Conservation (phyloP, 2,113 vertebrate genomes). For the Seriola dumerili region DNA sequence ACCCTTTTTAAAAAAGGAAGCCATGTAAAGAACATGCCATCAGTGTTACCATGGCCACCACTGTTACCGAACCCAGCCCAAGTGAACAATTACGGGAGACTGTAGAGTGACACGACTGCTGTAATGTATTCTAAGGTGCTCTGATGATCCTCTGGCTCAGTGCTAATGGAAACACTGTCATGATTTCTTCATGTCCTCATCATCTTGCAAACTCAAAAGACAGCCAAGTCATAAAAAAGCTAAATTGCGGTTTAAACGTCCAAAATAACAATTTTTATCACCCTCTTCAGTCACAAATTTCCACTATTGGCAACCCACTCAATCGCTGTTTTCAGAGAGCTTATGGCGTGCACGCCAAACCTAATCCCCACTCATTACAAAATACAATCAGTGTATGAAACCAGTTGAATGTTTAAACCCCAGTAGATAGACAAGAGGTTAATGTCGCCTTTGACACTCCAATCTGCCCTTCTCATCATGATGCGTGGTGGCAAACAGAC, state of each 20-base stretch:
- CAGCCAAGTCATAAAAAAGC: conserved; percentile 39
- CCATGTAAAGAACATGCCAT: neutral
- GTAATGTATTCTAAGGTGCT: conserved; percentile 5
- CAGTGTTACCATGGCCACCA: neutral
- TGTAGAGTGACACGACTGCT: neutral
- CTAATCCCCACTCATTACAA: conserved; percentile 60
- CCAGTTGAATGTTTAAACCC: conserved; percentile 69
- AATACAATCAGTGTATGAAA: conserved; percentile 72
- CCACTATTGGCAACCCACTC: conserved; percentile 48
- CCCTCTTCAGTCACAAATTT: conserved; percentile 14
- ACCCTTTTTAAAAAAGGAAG: neutral
- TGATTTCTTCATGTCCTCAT: conserved; percentile 24
- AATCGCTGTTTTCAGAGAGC: conserved; percentile 30
- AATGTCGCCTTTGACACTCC: conserved; percentile 71
- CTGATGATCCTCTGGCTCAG: neutral
- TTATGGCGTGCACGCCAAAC: conserved; percentile 25
- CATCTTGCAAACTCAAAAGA: conserved; percentile 1
- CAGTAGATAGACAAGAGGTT: conserved; percentile 63
- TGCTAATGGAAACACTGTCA: conserved; percentile 20
- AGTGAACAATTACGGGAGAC: conserved; percentile 8
- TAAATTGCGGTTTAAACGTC: conserved; percentile 19
- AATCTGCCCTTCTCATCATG: conserved; percentile 67
- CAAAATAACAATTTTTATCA: conserved; percentile 39
- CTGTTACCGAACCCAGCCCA: conserved; percentile 2
- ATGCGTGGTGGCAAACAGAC: conserved; percentile 76